Base-by-base conservation (phyloP, 2,113 vertebrate species). In the Campylomormyrus tamandua region DNA sequence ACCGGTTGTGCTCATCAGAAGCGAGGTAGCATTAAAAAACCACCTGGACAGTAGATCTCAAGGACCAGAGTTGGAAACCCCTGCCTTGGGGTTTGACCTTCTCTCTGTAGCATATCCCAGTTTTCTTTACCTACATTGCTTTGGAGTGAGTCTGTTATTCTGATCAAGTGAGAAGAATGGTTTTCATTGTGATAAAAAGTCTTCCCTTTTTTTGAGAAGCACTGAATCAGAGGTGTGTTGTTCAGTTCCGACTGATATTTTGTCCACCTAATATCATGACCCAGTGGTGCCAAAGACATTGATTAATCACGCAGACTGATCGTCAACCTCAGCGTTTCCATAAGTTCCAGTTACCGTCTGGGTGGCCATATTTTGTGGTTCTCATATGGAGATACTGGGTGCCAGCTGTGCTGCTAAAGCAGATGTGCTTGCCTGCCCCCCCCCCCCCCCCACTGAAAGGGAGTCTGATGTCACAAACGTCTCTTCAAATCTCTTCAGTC, bases 261-360 rank as follows among this genome's bases (percentile, higher is more conserved):
- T 48, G 11, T 52, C 48, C n/a, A 86, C 13, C 10, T 10, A 24
- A 52, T 50, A n/a, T n/a, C n/a, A n/a, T n/a, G 46, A 31, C n/a
- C 24, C 24, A 49, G 45, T 50, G 21, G 24, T 49, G 4, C 48
- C n/a, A n/a, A 62, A 45, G n/a, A 88, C 45, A 89, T 89, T 77
- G 88, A 50, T 89, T 89, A 89, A 50, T 74, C 88, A 50, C n/a
- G 45, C 45, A 27, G 66, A 62, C 11, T 89, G 48, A 89, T 50
- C 15, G 46, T n/a, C n/a, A 27, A 8, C 62, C 31, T 27, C 88
- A 49, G 27, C 39, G 45, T 74, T 17, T 45, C 58, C 48, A 74
- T 35, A 49, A 3, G 27, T 66, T 77, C 62, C 88, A 53, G 27
- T 49, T 87, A 31, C 13, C 24, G 21, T 45, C 62, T 66, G n/a